Evolutionary conservation across 2,113 vertebrate species (phyloP).

Genomic region (Hippocampus guttulatus): DNA sequence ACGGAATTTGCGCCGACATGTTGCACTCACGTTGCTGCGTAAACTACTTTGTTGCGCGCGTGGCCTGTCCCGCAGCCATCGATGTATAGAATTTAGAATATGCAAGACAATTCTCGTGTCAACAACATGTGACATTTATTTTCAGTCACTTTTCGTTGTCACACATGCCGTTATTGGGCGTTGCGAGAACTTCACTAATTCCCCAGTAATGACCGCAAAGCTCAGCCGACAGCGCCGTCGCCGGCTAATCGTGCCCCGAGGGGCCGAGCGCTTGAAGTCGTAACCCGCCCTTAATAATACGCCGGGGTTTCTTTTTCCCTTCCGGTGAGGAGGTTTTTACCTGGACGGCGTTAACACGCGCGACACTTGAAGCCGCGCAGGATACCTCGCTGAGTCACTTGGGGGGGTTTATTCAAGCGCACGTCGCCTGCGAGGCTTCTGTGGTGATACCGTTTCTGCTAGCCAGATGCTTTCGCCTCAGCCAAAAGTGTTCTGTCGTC

Average conservation of each 20-base stretch:
- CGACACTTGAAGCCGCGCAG: neutral
- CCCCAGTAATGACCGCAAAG: slow-evolving; percentile 3
- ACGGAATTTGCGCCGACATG: neutral
- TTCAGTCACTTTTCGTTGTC: slow-evolving; percentile 8
- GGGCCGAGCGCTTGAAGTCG: neutral
- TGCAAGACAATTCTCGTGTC: neutral
- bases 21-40: neutral
- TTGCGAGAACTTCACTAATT: neutral
- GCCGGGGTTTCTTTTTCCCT: neutral
- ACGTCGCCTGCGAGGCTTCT: neutral
- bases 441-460: neutral
- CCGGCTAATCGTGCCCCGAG: neutral
- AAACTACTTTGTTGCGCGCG: neutral
- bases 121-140: neutral
- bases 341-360: slow-evolving; percentile 5
- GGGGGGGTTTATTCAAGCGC: neutral
- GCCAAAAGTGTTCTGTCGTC: neutral
- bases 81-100: neutral
- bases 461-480: neutral
- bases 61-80: neutral
- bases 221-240: neutral
- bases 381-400: slow-evolving; percentile 5
- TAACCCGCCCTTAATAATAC: neutral
- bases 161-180: neutral
- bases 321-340: neutral